phyloP scores from a whole-genome alignment of 1,140 invertebrate genomes.

The Drosophila elegans region DNA sequence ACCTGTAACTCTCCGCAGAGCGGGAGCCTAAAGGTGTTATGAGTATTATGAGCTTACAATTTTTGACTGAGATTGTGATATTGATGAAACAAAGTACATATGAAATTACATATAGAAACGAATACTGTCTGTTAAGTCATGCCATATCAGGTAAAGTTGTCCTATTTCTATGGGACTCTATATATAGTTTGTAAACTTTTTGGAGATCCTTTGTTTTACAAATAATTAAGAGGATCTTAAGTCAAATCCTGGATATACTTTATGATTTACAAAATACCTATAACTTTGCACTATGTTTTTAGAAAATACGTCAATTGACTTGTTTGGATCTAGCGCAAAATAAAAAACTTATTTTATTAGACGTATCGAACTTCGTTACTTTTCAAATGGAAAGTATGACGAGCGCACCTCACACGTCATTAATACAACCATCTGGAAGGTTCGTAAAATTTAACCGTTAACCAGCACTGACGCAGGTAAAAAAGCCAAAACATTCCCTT shows the following conservation, averaged over 20 bases:
- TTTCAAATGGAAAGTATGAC: conserved; percentile 26
- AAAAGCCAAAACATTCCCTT: conserved; percentile 7
- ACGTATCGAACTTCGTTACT: conserved; percentile 23
- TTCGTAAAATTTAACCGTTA: conserved; percentile 2
- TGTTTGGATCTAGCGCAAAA: conserved; percentile 33
- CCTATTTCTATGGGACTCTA: neutral
- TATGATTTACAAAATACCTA: conserved; percentile 22
- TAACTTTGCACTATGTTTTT: conserved; percentile 21
- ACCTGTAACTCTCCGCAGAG: conserved; percentile 42
- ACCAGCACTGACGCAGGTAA: conserved; percentile 15
- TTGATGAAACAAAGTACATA: conserved; percentile 35
- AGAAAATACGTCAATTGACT: conserved; percentile 23
- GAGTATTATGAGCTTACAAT: conserved; percentile 36
- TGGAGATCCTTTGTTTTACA: neutral
- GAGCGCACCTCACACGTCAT: conserved; percentile 27
- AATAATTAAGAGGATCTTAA: neutral
- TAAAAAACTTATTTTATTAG: conserved; percentile 27
- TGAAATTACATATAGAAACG: conserved; percentile 33
- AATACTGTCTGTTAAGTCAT: conserved; percentile 51
- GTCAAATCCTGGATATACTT: conserved; percentile 1
- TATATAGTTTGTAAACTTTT: conserved; percentile 7
- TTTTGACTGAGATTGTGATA: conserved; percentile 48
- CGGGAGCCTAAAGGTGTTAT: conserved; percentile 27
- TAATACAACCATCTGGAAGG: conserved; percentile 17
- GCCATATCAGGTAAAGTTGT: conserved; percentile 45